Conservation (phyloP, 2,888 invertebrate species). For the Drosophila prostipennis region DNA sequence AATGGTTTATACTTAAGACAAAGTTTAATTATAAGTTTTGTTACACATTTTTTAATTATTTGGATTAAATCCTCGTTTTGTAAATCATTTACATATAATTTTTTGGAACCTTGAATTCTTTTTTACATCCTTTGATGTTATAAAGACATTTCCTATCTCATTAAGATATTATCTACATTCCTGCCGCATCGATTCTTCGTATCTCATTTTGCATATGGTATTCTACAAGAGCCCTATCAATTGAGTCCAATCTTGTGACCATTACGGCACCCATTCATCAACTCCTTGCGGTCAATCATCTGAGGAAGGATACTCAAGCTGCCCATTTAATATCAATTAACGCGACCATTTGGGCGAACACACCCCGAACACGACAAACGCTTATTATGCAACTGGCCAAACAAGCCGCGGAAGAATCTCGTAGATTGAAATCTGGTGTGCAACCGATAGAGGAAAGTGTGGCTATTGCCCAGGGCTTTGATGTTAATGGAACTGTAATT, state of each 20-base stretch:
- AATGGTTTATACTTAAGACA: too few species aligned
- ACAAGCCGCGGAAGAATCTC: slow-evolving; percentile 26
- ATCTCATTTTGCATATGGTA: neutral
- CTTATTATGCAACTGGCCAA: slow-evolving; percentile 57
- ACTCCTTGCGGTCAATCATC: slow-evolving; percentile 30
- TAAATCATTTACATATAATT: too few species aligned
- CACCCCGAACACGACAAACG: slow-evolving; percentile 35
- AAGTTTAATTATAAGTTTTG: too few species aligned
- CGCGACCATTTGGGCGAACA: slow-evolving; percentile 45
- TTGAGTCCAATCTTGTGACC: neutral
- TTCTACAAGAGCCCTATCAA: neutral
- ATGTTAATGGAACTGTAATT: slow-evolving; percentile 54
- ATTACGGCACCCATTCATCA: slow-evolving; percentile 9
- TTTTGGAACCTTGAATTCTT: too few species aligned
- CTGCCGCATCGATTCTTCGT: too few species aligned
- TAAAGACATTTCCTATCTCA: neutral
- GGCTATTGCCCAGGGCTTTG: slow-evolving; percentile 61
- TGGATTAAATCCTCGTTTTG: too few species aligned
- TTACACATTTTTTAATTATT: too few species aligned
- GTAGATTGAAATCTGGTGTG: slow-evolving; percentile 31
- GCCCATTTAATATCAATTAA: slow-evolving; percentile 80
- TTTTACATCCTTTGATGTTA: neutral
- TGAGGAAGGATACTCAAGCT: slow-evolving; percentile 34
- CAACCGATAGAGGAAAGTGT: slow-evolving; percentile 53
- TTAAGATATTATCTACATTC: slow-evolving; percentile 1